phyloP scores from a whole-genome alignment of 2,888 invertebrate species.

The Helleia helle region DNA sequence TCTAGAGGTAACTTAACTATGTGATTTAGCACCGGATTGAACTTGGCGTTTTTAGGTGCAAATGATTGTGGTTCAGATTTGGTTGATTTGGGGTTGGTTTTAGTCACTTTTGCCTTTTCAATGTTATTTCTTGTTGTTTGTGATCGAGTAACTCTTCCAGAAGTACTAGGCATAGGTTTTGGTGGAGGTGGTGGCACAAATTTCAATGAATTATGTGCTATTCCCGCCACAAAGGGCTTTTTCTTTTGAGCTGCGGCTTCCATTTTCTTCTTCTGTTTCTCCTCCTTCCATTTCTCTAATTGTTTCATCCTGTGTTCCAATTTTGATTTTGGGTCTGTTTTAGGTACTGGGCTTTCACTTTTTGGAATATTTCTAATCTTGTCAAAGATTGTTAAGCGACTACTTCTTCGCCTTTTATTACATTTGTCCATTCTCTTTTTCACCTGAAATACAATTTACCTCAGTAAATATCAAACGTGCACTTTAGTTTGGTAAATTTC shows the following conservation, averaged over 20 bases:
- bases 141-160: conserved; percentile 52
- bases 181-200: conserved; percentile 40
- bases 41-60: conserved; percentile 69
- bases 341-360: conserved; percentile 30
- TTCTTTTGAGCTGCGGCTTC: conserved; percentile 41
- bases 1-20: conserved; percentile 31
- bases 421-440: conserved; percentile 40
- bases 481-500: too few species aligned
- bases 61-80: too few species aligned
- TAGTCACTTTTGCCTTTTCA: conserved; percentile 13
- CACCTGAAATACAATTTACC: conserved; percentile 35
- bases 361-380: conserved; percentile 37
- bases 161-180: conserved; percentile 37
- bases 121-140: conserved; percentile 29
- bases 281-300: conserved; percentile 56
- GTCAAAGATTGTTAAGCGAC: conserved; percentile 42
- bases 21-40: conserved; percentile 52
- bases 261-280: conserved; percentile 50
- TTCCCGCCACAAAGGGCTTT: conserved; percentile 52
- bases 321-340: conserved; percentile 25
- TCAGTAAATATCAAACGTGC: too few species aligned
- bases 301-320: conserved; percentile 42
- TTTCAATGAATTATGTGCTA: conserved; percentile 35
- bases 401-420: conserved; percentile 39
- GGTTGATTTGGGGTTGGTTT: conserved; percentile 13